These are phyloP conservation scores for Oscheius sp. DNA, from an alignment of 1,140 invertebrate genomes.

Conservation along the genomic window DNA sequence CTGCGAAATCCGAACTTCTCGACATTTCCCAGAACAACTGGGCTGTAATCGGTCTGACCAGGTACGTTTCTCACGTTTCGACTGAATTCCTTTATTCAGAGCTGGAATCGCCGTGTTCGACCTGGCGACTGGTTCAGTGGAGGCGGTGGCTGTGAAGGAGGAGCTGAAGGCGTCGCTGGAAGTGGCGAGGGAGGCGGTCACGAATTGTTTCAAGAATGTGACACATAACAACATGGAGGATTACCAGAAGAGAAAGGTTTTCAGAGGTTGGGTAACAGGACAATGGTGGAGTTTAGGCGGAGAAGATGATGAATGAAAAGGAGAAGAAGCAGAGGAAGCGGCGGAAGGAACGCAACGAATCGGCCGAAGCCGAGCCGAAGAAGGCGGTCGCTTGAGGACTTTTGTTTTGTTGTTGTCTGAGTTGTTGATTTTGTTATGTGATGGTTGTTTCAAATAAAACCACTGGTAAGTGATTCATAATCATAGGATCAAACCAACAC, in stretches of 20 bases:
- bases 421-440: no score
- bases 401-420: no score
- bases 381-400: no score
- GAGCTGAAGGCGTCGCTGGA: background rate
- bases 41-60: background rate
- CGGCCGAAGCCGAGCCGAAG: no score
- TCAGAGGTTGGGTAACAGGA: background rate
- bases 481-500: no score
- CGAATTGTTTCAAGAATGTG: slow-evolving; percentile 21
- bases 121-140: background rate
- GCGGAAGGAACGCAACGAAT: background rate
- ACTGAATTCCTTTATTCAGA: background rate
- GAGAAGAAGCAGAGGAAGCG: background rate
- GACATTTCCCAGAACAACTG: background rate
- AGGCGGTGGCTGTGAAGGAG: background rate
- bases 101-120: background rate
- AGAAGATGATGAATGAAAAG: background rate
- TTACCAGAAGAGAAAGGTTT: slow-evolving; percentile 22
- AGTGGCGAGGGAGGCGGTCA: background rate
- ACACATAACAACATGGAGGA: slow-evolving; percentile 21
- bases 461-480: no score
- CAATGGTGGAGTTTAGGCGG: background rate
- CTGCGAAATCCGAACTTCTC: background rate
- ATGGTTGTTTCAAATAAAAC: no score
- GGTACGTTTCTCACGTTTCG: background rate